phyloP scores from a whole-genome alignment of 1,140 invertebrate species.

The Cherax destructor region DNA sequence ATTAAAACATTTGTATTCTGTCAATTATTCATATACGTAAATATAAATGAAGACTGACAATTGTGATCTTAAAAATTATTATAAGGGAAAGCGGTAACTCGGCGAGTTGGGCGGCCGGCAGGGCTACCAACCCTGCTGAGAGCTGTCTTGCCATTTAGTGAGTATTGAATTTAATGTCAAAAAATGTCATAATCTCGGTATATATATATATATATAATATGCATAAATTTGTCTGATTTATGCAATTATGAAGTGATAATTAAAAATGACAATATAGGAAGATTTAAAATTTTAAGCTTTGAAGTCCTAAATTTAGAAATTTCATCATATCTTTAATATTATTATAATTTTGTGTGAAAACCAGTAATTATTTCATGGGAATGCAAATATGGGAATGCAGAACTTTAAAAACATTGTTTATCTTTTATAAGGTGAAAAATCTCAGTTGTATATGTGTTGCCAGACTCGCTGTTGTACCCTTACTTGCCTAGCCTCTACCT shows the following conservation, averaged over 20 bases:
- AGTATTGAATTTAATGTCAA: not conserved
- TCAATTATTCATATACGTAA: too few relatives aligned
- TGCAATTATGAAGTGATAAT: not conserved
- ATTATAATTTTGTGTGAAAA: too few relatives aligned
- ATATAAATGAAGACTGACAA: too few relatives aligned
- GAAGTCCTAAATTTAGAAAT: too few relatives aligned
- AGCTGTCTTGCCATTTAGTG: not conserved
- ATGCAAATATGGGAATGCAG: too few relatives aligned
- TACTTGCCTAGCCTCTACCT: constrained; percentile 11
- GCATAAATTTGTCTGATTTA: too few relatives aligned
- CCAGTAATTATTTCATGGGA: too few relatives aligned
- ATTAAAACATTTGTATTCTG: too few relatives aligned
- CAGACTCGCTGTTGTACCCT: not conserved
- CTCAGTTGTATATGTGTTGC: constrained; percentile 6
- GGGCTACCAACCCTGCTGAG: constrained; percentile 15
- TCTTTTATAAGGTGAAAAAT: not conserved
- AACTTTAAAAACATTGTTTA: not conserved
- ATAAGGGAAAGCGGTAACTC: not conserved
- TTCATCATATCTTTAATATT: too few relatives aligned
- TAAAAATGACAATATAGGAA: not conserved
- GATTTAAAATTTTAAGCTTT: too few relatives aligned
- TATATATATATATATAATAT: too few relatives aligned
- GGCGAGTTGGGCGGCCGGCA: not conserved
- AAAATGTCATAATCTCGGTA: not conserved
- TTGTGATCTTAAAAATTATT: not conserved